Conservation (phyloP, 2,888 invertebrate species). For the Leptopilina myrica region DNA sequence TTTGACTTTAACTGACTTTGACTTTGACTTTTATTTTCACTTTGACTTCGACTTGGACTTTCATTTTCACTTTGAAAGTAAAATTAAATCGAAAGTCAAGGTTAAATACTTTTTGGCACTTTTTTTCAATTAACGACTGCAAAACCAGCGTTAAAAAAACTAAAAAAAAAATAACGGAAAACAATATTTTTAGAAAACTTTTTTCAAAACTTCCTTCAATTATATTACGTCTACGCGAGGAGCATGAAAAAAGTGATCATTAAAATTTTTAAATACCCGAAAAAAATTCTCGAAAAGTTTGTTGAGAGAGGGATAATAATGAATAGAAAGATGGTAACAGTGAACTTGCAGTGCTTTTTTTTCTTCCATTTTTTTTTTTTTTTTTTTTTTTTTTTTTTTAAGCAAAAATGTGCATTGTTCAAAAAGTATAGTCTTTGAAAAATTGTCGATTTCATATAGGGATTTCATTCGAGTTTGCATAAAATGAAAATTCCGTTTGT, state of each 20-base stretch:
- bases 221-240: not conserved
- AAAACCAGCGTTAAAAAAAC: too few relatives aligned
- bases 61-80: too few relatives aligned
- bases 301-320: not conserved
- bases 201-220: not conserved
- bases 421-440: conserved; percentile 59
- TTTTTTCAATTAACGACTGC: too few relatives aligned
- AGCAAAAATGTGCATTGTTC: conserved; percentile 53
- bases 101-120: too few relatives aligned
- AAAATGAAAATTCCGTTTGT: conserved; percentile 59
- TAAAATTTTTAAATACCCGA: conserved; percentile 4
- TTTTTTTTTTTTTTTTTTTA: not conserved
- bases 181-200: not conserved
- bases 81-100: too few relatives aligned
- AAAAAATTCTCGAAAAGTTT: conserved; percentile 1
- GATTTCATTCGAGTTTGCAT: conserved; percentile 65
- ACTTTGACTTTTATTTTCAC: too few relatives aligned
- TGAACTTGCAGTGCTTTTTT: not conserved
- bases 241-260: not conserved
- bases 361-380: too few relatives aligned
- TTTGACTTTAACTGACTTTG: too few relatives aligned
- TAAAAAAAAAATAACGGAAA: too few relatives aligned
- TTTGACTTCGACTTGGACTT: too few relatives aligned
- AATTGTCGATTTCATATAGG: conserved; percentile 62
- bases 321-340: not conserved